These are phyloP conservation scores for Mionectes macconnelli DNA, from an alignment of 2,113 vertebrate species.

Conservation along the genomic window DNA sequence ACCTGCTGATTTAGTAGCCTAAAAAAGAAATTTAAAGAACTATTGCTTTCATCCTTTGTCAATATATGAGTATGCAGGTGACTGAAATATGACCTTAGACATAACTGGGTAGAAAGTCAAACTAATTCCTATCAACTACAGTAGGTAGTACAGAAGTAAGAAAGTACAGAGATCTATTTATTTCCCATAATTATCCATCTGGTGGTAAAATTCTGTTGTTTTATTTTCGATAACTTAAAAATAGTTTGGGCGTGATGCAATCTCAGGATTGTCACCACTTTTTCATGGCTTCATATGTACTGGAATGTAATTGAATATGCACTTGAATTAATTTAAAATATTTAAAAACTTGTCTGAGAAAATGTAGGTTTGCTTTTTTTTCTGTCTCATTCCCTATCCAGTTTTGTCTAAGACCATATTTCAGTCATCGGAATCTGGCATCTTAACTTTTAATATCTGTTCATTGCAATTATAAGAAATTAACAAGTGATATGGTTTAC, in stretches of 20 bases:
- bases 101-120: not conserved
- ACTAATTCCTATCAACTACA: not conserved
- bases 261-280: not conserved
- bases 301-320: not conserved
- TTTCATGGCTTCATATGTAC: not conserved
- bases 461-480: not conserved
- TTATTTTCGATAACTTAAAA: not conserved
- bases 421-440: not conserved
- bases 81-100: not conserved
- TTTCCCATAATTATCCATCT: not conserved
- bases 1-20: not conserved
- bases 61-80: not conserved
- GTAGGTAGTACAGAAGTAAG: not conserved
- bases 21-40: not conserved
- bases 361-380: not conserved
- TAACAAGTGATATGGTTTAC: not conserved
- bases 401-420: not conserved
- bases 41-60: not conserved
- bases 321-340: not conserved
- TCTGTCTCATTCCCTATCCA: not conserved
- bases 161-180: not conserved
- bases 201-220: not conserved
- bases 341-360: not conserved
- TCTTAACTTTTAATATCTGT: not conserved
- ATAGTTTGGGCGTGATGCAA: not conserved